Percentiles rank a stretch among this genome's conserved stretches.
Evolutionary conservation across 2,888 invertebrate species (phyloP).

Genomic region (Idaea dimidiata): DNA sequence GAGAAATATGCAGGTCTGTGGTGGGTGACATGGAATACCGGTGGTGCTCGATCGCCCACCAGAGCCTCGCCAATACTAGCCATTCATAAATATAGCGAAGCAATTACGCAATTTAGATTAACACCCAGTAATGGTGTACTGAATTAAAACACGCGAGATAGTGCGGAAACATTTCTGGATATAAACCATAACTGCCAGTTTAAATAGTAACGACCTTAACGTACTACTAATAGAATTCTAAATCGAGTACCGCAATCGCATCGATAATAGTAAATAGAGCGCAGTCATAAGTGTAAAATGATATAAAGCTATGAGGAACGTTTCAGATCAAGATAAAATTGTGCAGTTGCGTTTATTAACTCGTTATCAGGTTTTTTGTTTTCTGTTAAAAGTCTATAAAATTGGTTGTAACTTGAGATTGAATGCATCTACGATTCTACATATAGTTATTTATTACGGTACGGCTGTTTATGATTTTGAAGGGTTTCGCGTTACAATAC

Average conservation of each 20-base stretch:
- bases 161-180: conserved; percentile 23
- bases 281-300: conserved; percentile 16
- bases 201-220: conserved; percentile 9
- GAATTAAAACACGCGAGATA: conserved; percentile 48
- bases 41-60: conserved; percentile 66
- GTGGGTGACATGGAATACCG: conserved; percentile 58
- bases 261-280: conserved; percentile 16
- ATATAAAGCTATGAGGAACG: conserved; percentile 19
- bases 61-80: conserved; percentile 52
- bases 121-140: conserved; percentile 40
- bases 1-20: conserved; percentile 39
- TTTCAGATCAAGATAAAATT: conserved; percentile 7
- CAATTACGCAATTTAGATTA: conserved; percentile 63
- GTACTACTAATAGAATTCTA: neutral
- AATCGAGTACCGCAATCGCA: conserved; percentile 5
- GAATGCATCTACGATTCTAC: neutral
- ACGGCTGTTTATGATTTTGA: neutral
- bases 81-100: conserved; percentile 66
- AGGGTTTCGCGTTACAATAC: neutral
- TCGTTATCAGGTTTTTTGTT: neutral
- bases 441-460: neutral
- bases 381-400: neutral
- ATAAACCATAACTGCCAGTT: conserved; percentile 3
- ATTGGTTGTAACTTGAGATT: neutral
- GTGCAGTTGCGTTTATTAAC: neutral